Conservation (phyloP, 2,888 invertebrate genomes). For the Aphodius granarius region DNA sequence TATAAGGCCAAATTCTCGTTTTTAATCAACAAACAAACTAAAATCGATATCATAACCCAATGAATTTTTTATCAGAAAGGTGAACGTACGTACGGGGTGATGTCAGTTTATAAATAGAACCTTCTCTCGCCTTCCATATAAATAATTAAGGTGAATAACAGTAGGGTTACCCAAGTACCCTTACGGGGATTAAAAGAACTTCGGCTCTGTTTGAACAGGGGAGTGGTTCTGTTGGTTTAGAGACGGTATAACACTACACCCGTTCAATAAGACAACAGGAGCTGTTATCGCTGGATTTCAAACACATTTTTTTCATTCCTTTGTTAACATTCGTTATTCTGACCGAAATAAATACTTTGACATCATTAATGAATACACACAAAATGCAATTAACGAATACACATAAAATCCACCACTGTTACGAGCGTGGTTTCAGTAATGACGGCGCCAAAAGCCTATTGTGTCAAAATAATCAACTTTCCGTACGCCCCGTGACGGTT, state of each 20-base stretch:
- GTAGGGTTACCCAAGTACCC: background rate
- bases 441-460: background rate
- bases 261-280: background rate
- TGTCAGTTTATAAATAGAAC: slow-evolving; percentile 38
- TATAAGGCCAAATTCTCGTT: no score
- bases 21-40: no score
- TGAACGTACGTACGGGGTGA: slow-evolving; percentile 24
- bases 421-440: background rate
- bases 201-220: background rate
- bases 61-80: background rate
- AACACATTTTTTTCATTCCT: no score
- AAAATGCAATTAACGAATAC: no score
- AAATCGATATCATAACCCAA: background rate
- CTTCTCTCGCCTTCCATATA: slow-evolving; percentile 28
- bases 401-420: background rate
- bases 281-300: no score
- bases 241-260: background rate
- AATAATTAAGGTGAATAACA: slow-evolving; percentile 35
- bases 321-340: no score
- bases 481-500: background rate
- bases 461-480: background rate
- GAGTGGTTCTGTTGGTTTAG: background rate
- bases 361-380: no score
- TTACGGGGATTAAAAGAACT: background rate
- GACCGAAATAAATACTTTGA: no score